These are phyloP conservation scores for Drosophila subpulchrella DNA, from an alignment of 1,140 invertebrate genomes.

Conservation along the genomic window DNA sequence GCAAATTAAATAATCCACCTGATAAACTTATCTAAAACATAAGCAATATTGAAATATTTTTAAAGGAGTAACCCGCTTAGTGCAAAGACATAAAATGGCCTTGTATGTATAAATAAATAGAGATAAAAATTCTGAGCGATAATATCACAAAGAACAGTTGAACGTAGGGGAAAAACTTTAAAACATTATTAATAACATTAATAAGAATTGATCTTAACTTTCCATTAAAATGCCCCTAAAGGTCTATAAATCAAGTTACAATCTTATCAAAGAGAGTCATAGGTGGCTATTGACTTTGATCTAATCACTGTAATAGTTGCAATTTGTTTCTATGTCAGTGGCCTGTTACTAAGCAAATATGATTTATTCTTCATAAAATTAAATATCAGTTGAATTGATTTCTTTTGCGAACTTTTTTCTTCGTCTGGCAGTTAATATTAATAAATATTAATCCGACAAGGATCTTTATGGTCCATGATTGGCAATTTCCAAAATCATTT, in stretches of 20 bases:
- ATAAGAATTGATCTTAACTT: not conserved
- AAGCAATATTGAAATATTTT: not conserved
- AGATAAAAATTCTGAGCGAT: constrained; percentile 14
- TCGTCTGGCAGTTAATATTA: constrained; percentile 19
- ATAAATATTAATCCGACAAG: constrained; percentile 11
- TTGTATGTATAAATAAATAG: constrained; percentile 2
- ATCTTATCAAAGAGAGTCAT: constrained; percentile 17
- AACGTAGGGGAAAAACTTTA: not conserved
- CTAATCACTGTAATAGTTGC: constrained; percentile 52
- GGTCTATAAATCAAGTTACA: constrained; percentile 6
- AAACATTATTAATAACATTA: not conserved
- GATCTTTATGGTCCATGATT: constrained; percentile 42
- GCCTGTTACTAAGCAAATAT: constrained; percentile 22
- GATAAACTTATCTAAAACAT: not conserved
- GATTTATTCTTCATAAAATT: constrained; percentile 5
- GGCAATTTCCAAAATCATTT: constrained; percentile 54
- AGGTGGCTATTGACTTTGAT: constrained; percentile 14
- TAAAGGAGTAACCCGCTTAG: not conserved
- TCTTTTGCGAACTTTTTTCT: constrained; percentile 3
- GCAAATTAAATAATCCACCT: not conserved
- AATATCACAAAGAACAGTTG: constrained; percentile 7
- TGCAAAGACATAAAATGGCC: constrained; percentile 8
- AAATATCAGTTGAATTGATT: constrained; percentile 15
- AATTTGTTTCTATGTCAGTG: not conserved
- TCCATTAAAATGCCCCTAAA: not conserved